phyloP scores from a whole-genome alignment of 2,888 invertebrate genomes.

The Idaea dimidiata region DNA sequence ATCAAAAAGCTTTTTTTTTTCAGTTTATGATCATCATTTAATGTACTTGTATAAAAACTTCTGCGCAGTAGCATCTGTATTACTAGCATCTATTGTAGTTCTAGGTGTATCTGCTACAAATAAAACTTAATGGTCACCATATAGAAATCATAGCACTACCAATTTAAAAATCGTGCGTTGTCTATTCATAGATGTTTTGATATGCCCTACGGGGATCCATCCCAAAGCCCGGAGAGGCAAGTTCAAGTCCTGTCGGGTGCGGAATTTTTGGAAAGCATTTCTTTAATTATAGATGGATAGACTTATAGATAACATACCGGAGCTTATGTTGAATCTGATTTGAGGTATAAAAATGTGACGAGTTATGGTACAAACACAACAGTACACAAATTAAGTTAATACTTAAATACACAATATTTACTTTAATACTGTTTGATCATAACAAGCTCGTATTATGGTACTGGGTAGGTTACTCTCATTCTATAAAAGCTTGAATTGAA shows the following conservation, averaged over 20 bases:
- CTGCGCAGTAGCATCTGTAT: not conserved
- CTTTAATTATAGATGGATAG: too few relatives aligned
- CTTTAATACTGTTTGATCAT: not conserved
- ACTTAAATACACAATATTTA: not conserved
- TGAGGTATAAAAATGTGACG: too few relatives aligned
- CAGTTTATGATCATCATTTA: not conserved
- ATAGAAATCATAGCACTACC: not conserved
- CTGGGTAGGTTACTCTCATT: not conserved
- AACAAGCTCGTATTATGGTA: not conserved
- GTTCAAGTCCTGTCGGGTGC: too few relatives aligned
- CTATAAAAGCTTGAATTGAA: not conserved
- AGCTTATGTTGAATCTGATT: too few relatives aligned
- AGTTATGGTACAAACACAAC: too few relatives aligned
- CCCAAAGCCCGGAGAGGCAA: too few relatives aligned
- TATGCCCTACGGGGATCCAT: too few relatives aligned
- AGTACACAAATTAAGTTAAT: not conserved
- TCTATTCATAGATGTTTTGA: not conserved
- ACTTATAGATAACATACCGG: too few relatives aligned
- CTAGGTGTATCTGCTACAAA: not conserved
- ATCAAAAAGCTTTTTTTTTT: not conserved
- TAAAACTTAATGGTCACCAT: not conserved
- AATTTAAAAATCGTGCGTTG: not conserved
- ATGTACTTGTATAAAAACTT: not conserved
- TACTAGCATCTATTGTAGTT: not conserved
- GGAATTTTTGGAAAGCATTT: too few relatives aligned